Base-by-base conservation (phyloP, 2,113 vertebrate genomes). In the Carollia perspicillata region DNA sequence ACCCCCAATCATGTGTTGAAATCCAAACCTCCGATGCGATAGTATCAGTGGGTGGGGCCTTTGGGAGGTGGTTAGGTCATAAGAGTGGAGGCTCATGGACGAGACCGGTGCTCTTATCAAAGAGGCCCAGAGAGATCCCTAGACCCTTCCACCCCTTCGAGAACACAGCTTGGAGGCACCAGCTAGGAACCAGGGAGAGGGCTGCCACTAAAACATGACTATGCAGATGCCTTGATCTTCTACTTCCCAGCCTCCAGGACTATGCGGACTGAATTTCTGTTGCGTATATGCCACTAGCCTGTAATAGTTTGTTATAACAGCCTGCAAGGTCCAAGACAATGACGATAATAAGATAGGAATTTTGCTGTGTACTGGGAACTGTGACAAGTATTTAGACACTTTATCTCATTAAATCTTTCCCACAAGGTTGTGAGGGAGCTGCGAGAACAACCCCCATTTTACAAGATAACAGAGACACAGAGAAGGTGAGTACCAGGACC, bases 281-380 rank as follows among this genome's bases (percentile, higher is more conserved):
- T 60, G 58, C 28, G 58, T 4, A 4, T 60, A 12, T 0, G 10
- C 58, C 58, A 28, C 58, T 28, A 60, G 58, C 26, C 58, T 60
- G 58, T 28, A 26, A 4, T 0, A 60, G 58, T 58, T 17, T 28
- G 23, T 26, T 11, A 28, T 1, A 40, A 53, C 42, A 49, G 75
- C n/a, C 14, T 8, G 9, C 30, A 68, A n/a, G 20, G 37, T 55
- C 65, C 16, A 30, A 22, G 58, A 35, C 30, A 1, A 30, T 13
- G 51, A 0, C 3, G 5, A 11, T 6, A 44, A 6, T 6, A 16
- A 2, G 63, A 3, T 16, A 22, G 6, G 10, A 35, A 10, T 6
- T 35, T 66, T 47, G 22, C 74, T 81, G 26, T 30, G 30, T 28
- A 58, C 42, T n/a, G 7, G 51, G 12, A 35, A 23, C 81, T 58